These are phyloP conservation scores for Phrixothrix hirtus DNA, from an alignment of 2,888 invertebrate genomes.

Conservation along the genomic window DNA sequence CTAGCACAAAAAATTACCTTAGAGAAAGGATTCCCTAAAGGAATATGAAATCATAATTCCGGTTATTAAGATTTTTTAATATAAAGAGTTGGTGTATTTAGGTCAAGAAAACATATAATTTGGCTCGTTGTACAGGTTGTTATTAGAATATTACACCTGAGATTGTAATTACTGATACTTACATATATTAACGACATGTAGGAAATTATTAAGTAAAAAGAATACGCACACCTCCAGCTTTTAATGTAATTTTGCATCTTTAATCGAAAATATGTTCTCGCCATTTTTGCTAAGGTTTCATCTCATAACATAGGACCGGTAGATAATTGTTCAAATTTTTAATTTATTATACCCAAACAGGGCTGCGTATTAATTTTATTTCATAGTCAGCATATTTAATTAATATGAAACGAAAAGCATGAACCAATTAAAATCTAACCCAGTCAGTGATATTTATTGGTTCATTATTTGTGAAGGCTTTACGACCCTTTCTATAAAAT, in stretches of 20 bases:
- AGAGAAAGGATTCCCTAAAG: no score
- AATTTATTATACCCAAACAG: not conserved
- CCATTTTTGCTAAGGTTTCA: no score
- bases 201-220: constrained; percentile 6
- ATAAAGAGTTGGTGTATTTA: constrained; percentile 2
- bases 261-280: no score
- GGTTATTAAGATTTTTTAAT: not conserved
- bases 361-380: not conserved
- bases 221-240: not conserved
- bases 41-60: not conserved
- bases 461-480: constrained; percentile 18
- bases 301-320: not conserved
- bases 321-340: not conserved
- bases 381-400: no score
- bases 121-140: constrained; percentile 4
- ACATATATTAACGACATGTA: constrained; percentile 9
- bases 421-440: constrained; percentile 15
- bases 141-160: constrained; percentile 20
- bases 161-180: constrained; percentile 21
- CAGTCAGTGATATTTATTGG: constrained; percentile 13
- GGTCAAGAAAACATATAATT: constrained; percentile 28
- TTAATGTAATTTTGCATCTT: no score
- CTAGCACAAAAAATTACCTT: no score
- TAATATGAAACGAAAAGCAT: no score
- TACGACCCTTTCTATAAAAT: constrained; percentile 22